phyloP scores from a whole-genome alignment of 2,888 invertebrate genomes.

The Serrognathus titanus region DNA sequence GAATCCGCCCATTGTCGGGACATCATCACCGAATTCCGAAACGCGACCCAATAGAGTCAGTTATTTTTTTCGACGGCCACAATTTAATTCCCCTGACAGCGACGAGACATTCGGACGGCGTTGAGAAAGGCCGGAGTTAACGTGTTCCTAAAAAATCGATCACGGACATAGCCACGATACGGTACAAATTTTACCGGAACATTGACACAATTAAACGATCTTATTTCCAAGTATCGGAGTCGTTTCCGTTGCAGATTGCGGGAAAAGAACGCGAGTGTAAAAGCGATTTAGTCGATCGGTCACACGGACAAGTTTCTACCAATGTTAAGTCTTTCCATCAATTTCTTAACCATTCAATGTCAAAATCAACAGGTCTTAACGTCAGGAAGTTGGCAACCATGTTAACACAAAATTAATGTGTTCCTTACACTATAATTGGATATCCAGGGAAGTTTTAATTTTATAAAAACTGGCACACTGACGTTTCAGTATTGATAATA shows the following conservation, averaged over 20 bases:
- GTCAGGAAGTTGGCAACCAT: too few species aligned
- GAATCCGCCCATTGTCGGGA: conserved; percentile 11
- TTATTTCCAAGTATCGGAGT: conserved; percentile 14
- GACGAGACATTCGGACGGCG: neutral
- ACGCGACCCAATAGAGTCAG: neutral
- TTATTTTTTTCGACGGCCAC: neutral
- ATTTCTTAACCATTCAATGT: too few species aligned
- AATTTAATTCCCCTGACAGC: conserved; percentile 1
- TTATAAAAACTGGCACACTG: too few species aligned
- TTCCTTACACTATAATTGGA: too few species aligned
- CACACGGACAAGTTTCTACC: neutral
- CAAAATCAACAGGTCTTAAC: too few species aligned
- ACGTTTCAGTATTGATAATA: too few species aligned
- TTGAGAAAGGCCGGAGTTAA: neutral
- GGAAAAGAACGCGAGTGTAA: conserved; percentile 5
- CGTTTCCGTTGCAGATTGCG: conserved; percentile 15
- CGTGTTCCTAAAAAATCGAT: conserved; percentile 11
- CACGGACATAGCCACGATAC: conserved; percentile 13
- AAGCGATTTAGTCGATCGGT: conserved; percentile 1
- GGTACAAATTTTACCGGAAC: conserved; percentile 16
- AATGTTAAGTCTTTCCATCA: too few species aligned
- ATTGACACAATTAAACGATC: conserved; percentile 14
- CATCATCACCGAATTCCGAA: conserved; percentile 8
- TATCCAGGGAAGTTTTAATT: too few species aligned
- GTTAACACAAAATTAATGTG: too few species aligned